These are phyloP conservation scores for Poecile montanus DNA, from an alignment of 2,797 vertebrate genomes.

Conservation along the genomic window DNA sequence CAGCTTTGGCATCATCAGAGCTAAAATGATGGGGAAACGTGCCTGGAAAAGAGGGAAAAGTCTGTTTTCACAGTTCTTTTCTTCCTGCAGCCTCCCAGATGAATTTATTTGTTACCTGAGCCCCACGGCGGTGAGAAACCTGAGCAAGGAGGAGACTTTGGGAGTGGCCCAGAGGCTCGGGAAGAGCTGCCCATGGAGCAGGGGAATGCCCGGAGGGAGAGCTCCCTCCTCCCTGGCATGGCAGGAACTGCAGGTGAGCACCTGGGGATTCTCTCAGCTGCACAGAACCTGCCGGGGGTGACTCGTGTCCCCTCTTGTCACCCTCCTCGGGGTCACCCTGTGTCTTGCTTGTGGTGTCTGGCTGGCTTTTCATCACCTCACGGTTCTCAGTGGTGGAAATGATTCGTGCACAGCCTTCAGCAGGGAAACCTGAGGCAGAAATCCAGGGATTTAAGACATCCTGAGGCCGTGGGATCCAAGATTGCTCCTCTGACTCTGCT, in stretches of 20 bases:
- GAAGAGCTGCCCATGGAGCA: neutral
- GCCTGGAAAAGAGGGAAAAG: neutral
- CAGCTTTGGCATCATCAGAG: neutral
- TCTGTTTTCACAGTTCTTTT: neutral
- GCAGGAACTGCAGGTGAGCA: constrained; percentile 39
- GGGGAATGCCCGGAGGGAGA: neutral
- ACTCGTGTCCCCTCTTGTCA: neutral
- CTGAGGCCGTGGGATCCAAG: neutral
- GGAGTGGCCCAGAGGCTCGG: constrained; percentile 27
- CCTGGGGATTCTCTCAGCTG: neutral
- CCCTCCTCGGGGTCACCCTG: neutral
- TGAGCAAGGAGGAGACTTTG: neutral
- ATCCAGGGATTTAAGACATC: neutral
- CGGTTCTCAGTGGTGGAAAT: neutral
- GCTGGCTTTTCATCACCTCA: neutral
- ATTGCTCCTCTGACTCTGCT: neutral
- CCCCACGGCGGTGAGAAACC: neutral
- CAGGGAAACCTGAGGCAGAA: neutral
- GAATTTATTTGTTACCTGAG: constrained; percentile 49
- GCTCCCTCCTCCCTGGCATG: neutral
- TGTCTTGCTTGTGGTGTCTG: neutral
- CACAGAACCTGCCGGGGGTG: neutral
- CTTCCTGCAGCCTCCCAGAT: constrained; percentile 39
- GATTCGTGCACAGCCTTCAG: neutral
- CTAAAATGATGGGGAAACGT: accelerated